These are phyloP conservation scores for Penaeus monodon DNA, from an alignment of 2,888 invertebrate genomes.

Conservation along the genomic window DNA sequence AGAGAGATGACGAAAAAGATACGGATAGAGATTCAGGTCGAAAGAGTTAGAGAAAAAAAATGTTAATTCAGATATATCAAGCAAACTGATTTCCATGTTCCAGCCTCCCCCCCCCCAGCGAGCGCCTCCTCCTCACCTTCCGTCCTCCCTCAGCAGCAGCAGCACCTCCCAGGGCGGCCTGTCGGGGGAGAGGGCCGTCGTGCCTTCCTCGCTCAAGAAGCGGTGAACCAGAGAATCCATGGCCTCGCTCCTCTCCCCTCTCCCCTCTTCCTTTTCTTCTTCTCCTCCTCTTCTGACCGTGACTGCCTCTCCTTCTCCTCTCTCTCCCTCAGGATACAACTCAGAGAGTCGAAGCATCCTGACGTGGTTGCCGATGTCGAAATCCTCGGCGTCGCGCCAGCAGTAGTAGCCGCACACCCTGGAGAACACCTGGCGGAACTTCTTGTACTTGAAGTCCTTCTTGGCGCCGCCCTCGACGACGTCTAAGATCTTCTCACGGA, in stretches of 20 bases:
- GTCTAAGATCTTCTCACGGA: constrained; percentile 34
- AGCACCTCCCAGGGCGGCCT: constrained; percentile 58
- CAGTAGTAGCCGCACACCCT: constrained; percentile 65
- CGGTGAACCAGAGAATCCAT: constrained; percentile 21
- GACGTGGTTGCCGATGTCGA: constrained; percentile 66
- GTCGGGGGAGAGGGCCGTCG: constrained; percentile 10
- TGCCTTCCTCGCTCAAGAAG: constrained; percentile 38
- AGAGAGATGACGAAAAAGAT: too few relatives aligned
- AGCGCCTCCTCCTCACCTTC: constrained; percentile 29
- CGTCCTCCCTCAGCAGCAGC: constrained; percentile 38
- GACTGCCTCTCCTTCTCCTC: not conserved
- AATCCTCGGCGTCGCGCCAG: constrained; percentile 65
- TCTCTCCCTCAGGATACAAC: not conserved
- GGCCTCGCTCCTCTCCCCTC: not conserved
- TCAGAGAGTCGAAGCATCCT: not conserved
- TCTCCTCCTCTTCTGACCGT: not conserved
- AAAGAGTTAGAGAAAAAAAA: too few relatives aligned
- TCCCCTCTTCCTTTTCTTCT: too few relatives aligned
- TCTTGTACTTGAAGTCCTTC: constrained; percentile 49
- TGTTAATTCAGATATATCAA: too few relatives aligned
- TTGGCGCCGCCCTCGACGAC: not conserved
- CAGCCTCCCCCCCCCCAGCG: too few relatives aligned
- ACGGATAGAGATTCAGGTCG: too few relatives aligned
- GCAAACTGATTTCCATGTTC: too few relatives aligned
- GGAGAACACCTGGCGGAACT: constrained; percentile 65